Percentiles rank a stretch among this genome's conserved stretches.
Evolutionary conservation across 2,888 invertebrate species (phyloP).

Genomic region (Liodrosophila aerea): DNA sequence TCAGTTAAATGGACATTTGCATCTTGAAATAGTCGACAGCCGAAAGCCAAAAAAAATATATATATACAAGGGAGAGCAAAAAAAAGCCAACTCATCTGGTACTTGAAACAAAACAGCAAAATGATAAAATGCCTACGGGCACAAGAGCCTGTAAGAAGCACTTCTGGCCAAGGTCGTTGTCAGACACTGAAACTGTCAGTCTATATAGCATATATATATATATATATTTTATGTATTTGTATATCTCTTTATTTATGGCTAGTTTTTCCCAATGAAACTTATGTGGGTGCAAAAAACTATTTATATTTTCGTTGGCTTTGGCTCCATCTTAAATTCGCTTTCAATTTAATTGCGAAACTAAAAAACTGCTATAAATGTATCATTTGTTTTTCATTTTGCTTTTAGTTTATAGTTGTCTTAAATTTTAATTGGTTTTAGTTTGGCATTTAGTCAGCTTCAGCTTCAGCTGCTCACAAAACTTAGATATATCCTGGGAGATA

Average conservation of each 20-base stretch:
- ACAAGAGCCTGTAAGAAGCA: slow-evolving; percentile 14
- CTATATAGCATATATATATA: slow-evolving; percentile 4
- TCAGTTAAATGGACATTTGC: slow-evolving; percentile 79
- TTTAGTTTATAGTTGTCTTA: too few relatives aligned
- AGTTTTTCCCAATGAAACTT: slow-evolving; percentile 16
- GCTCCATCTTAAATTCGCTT: too few relatives aligned
- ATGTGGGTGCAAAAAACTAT: background rate
- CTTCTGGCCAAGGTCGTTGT: slow-evolving; percentile 49
- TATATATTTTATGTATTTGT: slow-evolving; percentile 6
- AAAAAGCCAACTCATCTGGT: slow-evolving; percentile 35
- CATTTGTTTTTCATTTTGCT: too few relatives aligned
- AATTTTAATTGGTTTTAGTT: too few relatives aligned
- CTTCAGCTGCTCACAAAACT: too few relatives aligned
- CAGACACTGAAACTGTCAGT: slow-evolving; percentile 19
- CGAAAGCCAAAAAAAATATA: slow-evolving; percentile 10
- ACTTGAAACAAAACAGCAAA: slow-evolving; percentile 54
- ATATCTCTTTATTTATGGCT: slow-evolving; percentile 22
- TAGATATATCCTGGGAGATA: too few relatives aligned
- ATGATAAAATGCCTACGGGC: slow-evolving; percentile 61
- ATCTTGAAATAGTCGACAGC: slow-evolving; percentile 74
- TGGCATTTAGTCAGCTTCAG: too few relatives aligned
- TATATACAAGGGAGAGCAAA: background rate
- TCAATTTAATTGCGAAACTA: too few relatives aligned
- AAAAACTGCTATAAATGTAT: too few relatives aligned
- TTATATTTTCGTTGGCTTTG: background rate